Base-by-base conservation (phyloP, 2,113 vertebrate genomes). In the Prietella phreatophila region DNA sequence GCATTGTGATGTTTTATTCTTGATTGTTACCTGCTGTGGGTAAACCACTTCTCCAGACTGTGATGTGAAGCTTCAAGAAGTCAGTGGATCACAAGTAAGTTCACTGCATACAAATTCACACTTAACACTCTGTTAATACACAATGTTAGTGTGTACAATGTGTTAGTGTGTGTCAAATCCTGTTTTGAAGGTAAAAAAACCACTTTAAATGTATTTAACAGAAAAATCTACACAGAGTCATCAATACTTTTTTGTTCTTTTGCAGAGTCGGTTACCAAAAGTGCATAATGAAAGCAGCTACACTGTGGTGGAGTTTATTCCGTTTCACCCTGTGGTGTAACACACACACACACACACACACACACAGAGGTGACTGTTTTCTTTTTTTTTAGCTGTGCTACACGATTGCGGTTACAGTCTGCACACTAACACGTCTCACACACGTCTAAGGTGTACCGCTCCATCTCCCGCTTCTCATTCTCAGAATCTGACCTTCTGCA, bases 171-270 rank as follows among this genome's bases (percentile, higher is more conserved):
- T 67, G 13, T 56, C 19, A 19, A 50, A 50, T 50, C 8, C 47
- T 56, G 5, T 56, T 56, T 56, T 17, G 4, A 19, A 56, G 17
- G 4, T 4, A 50, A 9, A 56, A 56, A 56, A 56, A 15, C 19
- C 15, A 5, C 55, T 56, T 56, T 56, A 56, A 76, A 76, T 27
- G 22, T 25, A 25, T 76, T 25, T 47, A 50, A 42, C 20, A 27
- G 39, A 76, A 0, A 15, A 50, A 50, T 76, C 39, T 76, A 50
- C 22, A 76, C 73, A 76, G 20, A 50, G 22, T 25, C 22, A 20
- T 76, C 73, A 76, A 15, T 22, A 50, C 9, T 50, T 76, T 50
- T 76, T 10, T 76, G 9, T 42, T 25, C 50, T 78, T 90, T 87
- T 20, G 36, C 1, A 17, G 33, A 50, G 20, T 6, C 88, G 90